Evolutionary conservation across 2,113 vertebrate species (phyloP).

Genomic region (Grantiella picta): DNA sequence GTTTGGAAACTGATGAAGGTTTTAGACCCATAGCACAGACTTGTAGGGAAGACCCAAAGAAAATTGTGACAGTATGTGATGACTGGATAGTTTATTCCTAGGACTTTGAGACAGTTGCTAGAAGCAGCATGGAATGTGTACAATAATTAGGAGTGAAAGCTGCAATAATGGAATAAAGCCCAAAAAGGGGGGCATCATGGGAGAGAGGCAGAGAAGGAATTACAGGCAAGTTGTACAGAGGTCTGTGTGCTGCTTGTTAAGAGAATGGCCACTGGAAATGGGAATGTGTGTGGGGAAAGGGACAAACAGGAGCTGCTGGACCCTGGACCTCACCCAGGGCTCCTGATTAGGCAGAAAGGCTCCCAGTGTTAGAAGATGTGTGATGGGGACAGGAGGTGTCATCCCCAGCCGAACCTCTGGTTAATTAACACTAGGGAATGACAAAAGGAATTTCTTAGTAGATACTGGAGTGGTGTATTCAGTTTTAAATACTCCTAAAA

Average conservation of each 20-base stretch:
- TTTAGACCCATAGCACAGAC: not conserved
- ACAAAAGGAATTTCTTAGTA: not conserved
- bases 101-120: not conserved
- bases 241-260: not conserved
- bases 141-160: not conserved
- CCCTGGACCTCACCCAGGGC: not conserved
- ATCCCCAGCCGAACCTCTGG: not conserved
- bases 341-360: not conserved
- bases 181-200: fast-evolving
- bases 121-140: not conserved
- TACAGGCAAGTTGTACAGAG: not conserved
- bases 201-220: not conserved
- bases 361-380: not conserved
- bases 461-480: not conserved
- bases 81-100: not conserved
- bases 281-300: not conserved
- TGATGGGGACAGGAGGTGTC: too few relatives aligned
- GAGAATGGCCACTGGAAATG: not conserved
- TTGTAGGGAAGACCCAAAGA: not conserved
- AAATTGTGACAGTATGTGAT: not conserved
- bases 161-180: not conserved
- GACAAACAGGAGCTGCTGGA: not conserved
- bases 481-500: not conserved
- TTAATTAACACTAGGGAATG: not conserved
- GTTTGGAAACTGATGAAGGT: not conserved